A percentile compares a stretch with the other conserved stretches of the same genome.
These are phyloP conservation scores for Huso huso DNA, from an alignment of 2,797 vertebrate species.

Conservation along the genomic window DNA sequence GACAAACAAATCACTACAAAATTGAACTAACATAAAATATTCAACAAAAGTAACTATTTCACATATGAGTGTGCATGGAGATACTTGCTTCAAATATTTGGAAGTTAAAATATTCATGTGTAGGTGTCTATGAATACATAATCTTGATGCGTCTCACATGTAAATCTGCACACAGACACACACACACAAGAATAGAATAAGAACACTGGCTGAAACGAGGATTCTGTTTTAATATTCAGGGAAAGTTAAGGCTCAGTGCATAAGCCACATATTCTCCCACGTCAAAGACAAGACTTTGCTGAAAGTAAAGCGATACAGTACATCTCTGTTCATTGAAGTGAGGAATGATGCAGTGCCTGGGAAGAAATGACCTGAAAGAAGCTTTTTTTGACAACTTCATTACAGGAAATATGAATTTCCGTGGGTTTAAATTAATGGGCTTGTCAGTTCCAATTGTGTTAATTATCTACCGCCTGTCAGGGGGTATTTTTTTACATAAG, in stretches of 20 bases:
- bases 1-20: too few relatives aligned
- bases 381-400: background rate
- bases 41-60: too few relatives aligned
- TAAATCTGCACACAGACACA: too few relatives aligned
- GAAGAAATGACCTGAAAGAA: background rate
- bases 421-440: background rate
- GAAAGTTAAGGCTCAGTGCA: background rate
- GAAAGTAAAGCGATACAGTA: background rate
- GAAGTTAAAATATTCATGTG: too few relatives aligned
- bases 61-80: too few relatives aligned
- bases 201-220: too few relatives aligned
- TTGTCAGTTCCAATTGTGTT: background rate
- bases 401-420: background rate
- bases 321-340: background rate
- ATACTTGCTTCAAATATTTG: too few relatives aligned
- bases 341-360: background rate
- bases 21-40: too few relatives aligned
- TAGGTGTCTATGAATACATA: too few relatives aligned
- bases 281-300: background rate
- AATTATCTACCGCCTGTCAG: background rate
- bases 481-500: background rate
- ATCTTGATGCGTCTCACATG: too few relatives aligned
- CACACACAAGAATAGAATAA: too few relatives aligned
- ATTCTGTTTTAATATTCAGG: background rate
- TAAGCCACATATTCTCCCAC: background rate